Evolutionary conservation across 1,140 invertebrate genomes (phyloP), one percentile per base, ranked within the genome.

Genomic region (Anoplolepis gracilipes): DNA sequence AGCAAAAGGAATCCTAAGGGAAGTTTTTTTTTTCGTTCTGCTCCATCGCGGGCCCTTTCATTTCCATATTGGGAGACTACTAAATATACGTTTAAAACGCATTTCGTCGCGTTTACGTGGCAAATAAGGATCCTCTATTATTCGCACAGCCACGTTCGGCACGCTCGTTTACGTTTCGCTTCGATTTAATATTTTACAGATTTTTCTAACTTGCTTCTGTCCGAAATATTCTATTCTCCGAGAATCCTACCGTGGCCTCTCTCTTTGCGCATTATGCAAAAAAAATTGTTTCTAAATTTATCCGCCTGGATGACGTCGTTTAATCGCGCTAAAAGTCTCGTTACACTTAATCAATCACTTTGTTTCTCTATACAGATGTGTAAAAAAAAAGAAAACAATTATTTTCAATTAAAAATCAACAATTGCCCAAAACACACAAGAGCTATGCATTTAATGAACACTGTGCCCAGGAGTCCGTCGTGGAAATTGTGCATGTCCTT

Each of bases 401-500:
- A 75, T 75, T 84, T 16, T 49, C 85, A 33, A 33, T 77, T 28
- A 82, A 87, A n/a, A 90, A 92, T 89, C 42, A 92, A 87, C 84
- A 90, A 88, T 87, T 61, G 33, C 85, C 59, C 59, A 90, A 89
- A 85, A 49, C 46, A 49, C 16, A 16, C 46, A 79, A 88, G 46
- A 81, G 46, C 53, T 90, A 90, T 89, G 86, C 28, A 62, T 88
- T 88, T 87, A 89, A 92, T 59, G 57, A 65, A 88, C 88, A 89
- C 88, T 90, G 88, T 89, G 90, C 91, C 84, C 93, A 90, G 85
- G 84, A 92, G 91, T 90, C 84, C 70, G 33, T 84, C 28, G 28
- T 77, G 11, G n/a, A n/a, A 11, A 64, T 70, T 70, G 55, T 36
- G 33, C 30, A 70, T 49, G 39, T 30, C 19, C 69, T 69, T 33